Evolutionary conservation across 2,113 vertebrate species (phyloP), one percentile per base, ranked within the genome.

Genomic region (Nansenia antarctica): DNA sequence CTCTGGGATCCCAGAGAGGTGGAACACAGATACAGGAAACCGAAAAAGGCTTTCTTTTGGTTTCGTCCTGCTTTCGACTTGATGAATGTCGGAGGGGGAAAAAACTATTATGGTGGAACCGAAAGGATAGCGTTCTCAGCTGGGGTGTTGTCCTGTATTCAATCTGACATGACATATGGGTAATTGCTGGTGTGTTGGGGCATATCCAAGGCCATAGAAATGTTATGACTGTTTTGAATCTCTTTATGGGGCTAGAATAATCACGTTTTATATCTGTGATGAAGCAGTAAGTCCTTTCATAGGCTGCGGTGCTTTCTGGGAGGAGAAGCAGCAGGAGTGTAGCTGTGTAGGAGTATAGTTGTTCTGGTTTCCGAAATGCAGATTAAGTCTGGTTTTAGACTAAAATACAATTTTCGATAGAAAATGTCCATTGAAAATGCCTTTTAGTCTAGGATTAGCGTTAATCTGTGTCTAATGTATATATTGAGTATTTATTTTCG

Each of bases 31-130:
- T n/a, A n/a, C n/a, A n/a, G n/a, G n/a, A n/a, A n/a, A n/a, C n/a
- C n/a, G n/a, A 14, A 9, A 26, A 29, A 29, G 24, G 35, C 22
- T 78, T 84, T 82, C 63, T 75, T 76, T 54, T 78, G 42, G 67
- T 82, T 65, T 52, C 29, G 29, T 31, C 58, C 39, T 27, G 32
- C 45, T 64, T 42, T 29, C 39, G 18, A 52, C 32, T 72, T 39
- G 64, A 84, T 67, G 52, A 78, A 83, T 80, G 39, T 70, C 64
- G 20, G 65, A 68, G 22, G n/a, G 15, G 59, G 34, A 65, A 64
- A 71, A 65, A 65, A 7, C n/a, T n/a, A 20, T 20, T 15, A 20
- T 1, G n/a, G 49, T 9, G 20, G 27, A 11, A 35, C 55, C 35
- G 64, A 57, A 77, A 20, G 76, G 72, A 73, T 35, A 62, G 9